Percentiles rank a stretch among this genome's conserved stretches.
Conservation (phyloP, 1,140 invertebrate species). For the Arion vulgaris region DNA sequence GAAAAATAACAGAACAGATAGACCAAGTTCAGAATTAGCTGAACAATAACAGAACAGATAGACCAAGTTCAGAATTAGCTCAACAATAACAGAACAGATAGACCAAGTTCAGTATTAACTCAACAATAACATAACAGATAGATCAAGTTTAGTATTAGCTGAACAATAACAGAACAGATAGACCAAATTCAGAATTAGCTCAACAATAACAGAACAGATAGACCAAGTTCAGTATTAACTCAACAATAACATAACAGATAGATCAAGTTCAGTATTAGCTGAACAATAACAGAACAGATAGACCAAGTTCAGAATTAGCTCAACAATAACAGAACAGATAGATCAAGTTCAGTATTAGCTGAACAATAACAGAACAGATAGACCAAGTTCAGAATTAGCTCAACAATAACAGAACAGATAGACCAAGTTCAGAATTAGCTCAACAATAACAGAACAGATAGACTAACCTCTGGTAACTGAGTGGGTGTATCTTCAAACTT, state of each 20-base stretch:
- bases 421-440: too few relatives aligned
- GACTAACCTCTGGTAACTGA: conserved; percentile 29
- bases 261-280: not conserved
- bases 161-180: not conserved
- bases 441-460: too few relatives aligned
- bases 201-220: not conserved
- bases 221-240: not conserved
- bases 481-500: not conserved
- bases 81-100: too few relatives aligned
- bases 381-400: not conserved
- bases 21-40: too few relatives aligned
- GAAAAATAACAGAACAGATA: too few relatives aligned
- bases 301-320: not conserved
- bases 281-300: not conserved
- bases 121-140: too few relatives aligned
- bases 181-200: not conserved
- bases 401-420: not conserved
- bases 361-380: not conserved
- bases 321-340: not conserved
- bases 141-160: too few relatives aligned
- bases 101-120: too few relatives aligned
- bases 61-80: too few relatives aligned
- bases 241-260: not conserved
- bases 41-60: too few relatives aligned
- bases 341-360: too few relatives aligned